These are phyloP conservation scores for Ceyx melanurus DNA, from an alignment of 2,113 vertebrate genomes.

Conservation along the genomic window DNA sequence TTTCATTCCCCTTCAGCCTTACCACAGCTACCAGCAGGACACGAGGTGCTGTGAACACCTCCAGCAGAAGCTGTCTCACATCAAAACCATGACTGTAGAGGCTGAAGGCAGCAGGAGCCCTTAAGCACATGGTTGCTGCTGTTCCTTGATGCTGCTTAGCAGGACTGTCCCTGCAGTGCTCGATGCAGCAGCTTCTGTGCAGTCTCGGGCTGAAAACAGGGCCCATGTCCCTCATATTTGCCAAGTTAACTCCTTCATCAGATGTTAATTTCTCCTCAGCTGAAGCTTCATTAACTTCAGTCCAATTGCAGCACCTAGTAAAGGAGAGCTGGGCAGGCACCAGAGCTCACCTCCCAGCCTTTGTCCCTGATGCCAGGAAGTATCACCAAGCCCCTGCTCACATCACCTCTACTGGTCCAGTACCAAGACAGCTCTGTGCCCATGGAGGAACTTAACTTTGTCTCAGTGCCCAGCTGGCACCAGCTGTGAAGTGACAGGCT, in stretches of 20 bases:
- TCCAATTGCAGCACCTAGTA: not conserved
- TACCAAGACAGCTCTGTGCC: not conserved
- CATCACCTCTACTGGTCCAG: too few relatives aligned
- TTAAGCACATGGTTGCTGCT: not conserved
- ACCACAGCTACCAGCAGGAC: conserved; percentile 84
- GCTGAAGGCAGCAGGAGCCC: conserved; percentile 73
- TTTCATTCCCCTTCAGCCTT: conserved; percentile 66
- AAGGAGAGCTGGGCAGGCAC: not conserved
- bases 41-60: conserved; percentile 85
- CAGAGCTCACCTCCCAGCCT: not conserved
- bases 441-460: rapidly evolving
- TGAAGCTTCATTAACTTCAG: not conserved
- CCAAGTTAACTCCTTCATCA: not conserved
- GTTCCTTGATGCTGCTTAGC: not conserved
- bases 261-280: not conserved
- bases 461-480: not conserved
- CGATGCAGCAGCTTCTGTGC: too few relatives aligned
- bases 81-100: conserved; percentile 83
- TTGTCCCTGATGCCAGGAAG: not conserved
- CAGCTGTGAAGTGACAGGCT: not conserved
- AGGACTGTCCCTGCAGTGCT: not conserved
- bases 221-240: not conserved
- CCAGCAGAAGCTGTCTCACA: conserved; percentile 87
- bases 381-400: not conserved
- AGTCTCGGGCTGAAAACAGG: not conserved